A percentile compares a stretch with the other conserved stretches of the same genome.
These are phyloP conservation scores for Hypotaenidia okinawae DNA, from an alignment of 2,797 vertebrate genomes.

Conservation along the genomic window DNA sequence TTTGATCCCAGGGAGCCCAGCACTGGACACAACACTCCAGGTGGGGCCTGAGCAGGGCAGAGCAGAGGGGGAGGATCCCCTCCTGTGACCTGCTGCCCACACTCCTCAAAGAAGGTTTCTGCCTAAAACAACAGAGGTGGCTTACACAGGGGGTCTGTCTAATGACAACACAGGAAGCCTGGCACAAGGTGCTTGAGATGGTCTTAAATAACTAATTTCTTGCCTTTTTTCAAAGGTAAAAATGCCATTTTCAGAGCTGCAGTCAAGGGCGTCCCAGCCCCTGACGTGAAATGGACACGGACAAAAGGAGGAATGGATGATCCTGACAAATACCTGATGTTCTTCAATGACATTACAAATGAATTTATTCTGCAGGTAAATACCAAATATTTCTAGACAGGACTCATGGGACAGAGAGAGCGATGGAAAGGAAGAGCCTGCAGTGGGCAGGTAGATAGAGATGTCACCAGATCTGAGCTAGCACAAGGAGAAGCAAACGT, in stretches of 20 bases:
- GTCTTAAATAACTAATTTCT: background rate
- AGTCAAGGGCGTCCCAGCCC: constrained; percentile 83
- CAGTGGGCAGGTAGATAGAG: background rate
- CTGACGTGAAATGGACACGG: constrained; percentile 83
- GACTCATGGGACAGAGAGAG: background rate
- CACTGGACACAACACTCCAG: no score
- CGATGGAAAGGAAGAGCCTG: background rate
- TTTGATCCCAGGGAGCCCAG: no score
- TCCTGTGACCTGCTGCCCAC: no score
- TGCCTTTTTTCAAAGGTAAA: constrained; percentile 77
- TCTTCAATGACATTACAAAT: constrained; percentile 69
- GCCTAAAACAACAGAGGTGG: background rate
- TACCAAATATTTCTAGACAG: background rate
- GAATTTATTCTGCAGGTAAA: constrained; percentile 85
- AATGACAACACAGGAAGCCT: background rate
- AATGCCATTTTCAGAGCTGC: constrained; percentile 82
- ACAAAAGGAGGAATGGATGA: constrained; percentile 70
- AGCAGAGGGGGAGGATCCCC: no score
- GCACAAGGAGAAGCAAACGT: background rate
- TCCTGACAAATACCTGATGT: constrained; percentile 78
- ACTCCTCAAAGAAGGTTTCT: background rate
- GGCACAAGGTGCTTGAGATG: background rate
- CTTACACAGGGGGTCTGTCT: background rate
- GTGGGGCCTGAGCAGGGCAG: no score
- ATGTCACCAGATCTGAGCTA: background rate